Evolutionary conservation across 2,797 vertebrate species (phyloP).

Genomic region (Carcharodon carcharias): DNA sequence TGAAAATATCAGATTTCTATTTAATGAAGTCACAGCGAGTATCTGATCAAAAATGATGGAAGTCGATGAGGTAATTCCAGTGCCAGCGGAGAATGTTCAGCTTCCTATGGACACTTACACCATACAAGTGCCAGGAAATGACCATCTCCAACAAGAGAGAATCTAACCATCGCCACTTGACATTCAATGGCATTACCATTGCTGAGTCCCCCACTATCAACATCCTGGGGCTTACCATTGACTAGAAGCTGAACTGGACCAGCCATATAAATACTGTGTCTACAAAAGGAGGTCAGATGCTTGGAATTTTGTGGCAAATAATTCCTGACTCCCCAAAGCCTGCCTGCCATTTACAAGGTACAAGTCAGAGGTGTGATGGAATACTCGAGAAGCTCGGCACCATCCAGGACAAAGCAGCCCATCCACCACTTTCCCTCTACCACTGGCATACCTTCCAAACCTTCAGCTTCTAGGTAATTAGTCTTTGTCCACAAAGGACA

Average conservation of each 20-base stretch:
- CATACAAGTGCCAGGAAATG: neutral
- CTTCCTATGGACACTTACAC: neutral
- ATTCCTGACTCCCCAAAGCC: too few species aligned
- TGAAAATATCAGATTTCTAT: neutral
- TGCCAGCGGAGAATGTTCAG: neutral
- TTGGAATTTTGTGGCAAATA: too few species aligned
- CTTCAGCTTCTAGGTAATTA: too few species aligned
- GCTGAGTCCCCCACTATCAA: neutral
- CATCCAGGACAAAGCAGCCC: too few species aligned
- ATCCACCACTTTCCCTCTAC: too few species aligned
- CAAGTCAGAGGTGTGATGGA: too few species aligned
- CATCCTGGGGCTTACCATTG: neutral
- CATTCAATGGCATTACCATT: neutral
- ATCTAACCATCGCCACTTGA: neutral
- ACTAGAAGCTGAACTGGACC: neutral
- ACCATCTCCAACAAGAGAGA: neutral
- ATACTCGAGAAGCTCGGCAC: too few species aligned
- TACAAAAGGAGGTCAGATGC: too few species aligned
- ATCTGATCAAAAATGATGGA: neutral
- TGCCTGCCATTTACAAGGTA: too few species aligned
- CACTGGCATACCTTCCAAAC: too few species aligned
- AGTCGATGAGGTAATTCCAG: neutral
- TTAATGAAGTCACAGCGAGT: neutral
- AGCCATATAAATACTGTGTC: too few species aligned
- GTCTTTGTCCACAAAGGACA: too few species aligned